phyloP scores from a whole-genome alignment of 2,797 vertebrate genomes.

The Squalus acanthias region DNA sequence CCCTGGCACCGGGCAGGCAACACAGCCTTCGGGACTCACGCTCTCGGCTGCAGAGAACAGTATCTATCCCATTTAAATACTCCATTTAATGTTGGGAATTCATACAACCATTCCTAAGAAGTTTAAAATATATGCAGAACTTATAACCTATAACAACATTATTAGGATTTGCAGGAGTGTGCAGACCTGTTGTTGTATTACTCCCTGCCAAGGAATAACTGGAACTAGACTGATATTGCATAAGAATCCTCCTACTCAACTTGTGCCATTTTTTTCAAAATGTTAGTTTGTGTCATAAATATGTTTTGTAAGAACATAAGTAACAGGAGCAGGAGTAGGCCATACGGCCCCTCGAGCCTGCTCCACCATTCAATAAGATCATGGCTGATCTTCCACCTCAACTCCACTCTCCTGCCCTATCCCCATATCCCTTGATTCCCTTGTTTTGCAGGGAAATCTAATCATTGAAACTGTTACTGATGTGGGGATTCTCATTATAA shows the following conservation, averaged over 20 bases:
- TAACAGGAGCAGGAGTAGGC: too few relatives aligned
- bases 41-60: too few relatives aligned
- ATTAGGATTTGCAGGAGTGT: neutral
- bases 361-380: too few relatives aligned
- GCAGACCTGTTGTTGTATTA: neutral
- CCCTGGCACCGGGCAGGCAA: too few relatives aligned
- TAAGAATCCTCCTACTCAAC: neutral
- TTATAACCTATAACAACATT: neutral
- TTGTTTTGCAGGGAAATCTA: neutral
- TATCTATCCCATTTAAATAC: too few relatives aligned
- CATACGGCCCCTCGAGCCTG: too few relatives aligned
- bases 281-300: neutral
- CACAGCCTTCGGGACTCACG: too few relatives aligned
- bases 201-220: neutral
- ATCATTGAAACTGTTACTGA: neutral
- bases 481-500: neutral
- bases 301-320: neutral
- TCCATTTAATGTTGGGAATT: neutral
- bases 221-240: neutral
- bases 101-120: neutral
- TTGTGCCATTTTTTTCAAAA: neutral
- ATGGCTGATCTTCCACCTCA: too few relatives aligned
- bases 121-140: neutral
- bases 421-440: too few relatives aligned
- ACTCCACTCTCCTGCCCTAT: too few relatives aligned